Percentiles rank a stretch among this genome's conserved stretches.
Conservation (phyloP, 2,797 vertebrate genomes). For the Lophius americanus region DNA sequence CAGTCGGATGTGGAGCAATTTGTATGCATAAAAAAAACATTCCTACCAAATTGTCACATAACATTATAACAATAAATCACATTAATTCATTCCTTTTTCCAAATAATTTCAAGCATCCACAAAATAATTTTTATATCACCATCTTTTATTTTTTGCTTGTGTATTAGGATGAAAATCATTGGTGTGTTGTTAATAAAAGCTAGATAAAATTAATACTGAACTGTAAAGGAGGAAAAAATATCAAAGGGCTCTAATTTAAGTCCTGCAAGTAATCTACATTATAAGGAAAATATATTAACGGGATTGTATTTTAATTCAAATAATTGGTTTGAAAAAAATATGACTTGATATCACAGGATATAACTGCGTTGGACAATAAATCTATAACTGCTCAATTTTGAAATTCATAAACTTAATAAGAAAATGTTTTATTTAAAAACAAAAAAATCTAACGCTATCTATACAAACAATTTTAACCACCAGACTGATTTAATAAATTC, state of each 20-base stretch:
- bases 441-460: slow-evolving; percentile 33
- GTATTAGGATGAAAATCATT: slow-evolving; percentile 22
- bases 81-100: neutral
- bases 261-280: slow-evolving; percentile 23
- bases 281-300: slow-evolving; percentile 29
- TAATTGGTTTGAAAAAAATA: slow-evolving; percentile 26
- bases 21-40: neutral
- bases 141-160: slow-evolving; percentile 15
- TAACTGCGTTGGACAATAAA: slow-evolving; percentile 27
- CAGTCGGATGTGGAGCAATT: slow-evolving; percentile 62
- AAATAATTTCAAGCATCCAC: slow-evolving; percentile 1
- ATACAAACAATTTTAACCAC: slow-evolving; percentile 36
- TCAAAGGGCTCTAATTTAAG: slow-evolving; percentile 3
- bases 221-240: slow-evolving; percentile 11
- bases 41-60: neutral
- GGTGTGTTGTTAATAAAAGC: slow-evolving; percentile 12
- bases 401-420: slow-evolving; percentile 35
- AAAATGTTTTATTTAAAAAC: slow-evolving; percentile 33
- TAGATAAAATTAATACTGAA: slow-evolving; percentile 21
- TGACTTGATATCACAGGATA: slow-evolving; percentile 13
- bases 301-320: slow-evolving; percentile 30
- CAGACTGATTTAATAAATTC: slow-evolving; percentile 25
- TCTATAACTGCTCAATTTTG: slow-evolving; percentile 16
- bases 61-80: neutral
- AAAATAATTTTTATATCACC: neutral